Conservation (phyloP, 2,797 vertebrate species). For the Triplophysa bombifrons region DNA sequence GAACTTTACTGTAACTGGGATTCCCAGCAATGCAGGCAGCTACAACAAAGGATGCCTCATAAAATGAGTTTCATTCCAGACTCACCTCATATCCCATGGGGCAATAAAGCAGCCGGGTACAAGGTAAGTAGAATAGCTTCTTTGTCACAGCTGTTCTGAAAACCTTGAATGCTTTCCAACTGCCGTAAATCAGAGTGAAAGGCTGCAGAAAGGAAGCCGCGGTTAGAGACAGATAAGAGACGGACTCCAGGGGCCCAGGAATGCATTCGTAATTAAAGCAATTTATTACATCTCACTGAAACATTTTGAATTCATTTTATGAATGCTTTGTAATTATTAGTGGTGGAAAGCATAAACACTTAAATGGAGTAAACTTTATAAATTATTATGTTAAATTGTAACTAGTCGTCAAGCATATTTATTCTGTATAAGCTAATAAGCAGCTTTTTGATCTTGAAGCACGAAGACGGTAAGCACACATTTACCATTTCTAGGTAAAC, state of each 20-base stretch:
- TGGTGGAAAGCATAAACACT: background rate
- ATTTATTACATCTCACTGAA: constrained; percentile 52
- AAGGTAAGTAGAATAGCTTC: constrained; percentile 53
- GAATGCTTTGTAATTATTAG: constrained; percentile 11
- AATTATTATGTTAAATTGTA: background rate
- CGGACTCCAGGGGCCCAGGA: constrained; percentile 48
- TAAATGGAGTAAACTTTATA: background rate
- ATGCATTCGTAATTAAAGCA: constrained; percentile 57
- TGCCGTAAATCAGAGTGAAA: constrained; percentile 54
- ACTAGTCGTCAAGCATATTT: too few relatives aligned
- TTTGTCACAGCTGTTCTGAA: constrained; percentile 53
- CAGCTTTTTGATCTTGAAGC: too few relatives aligned
- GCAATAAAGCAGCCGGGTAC: constrained; percentile 46
- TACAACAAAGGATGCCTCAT: constrained; percentile 43
- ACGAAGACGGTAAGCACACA: too few relatives aligned
- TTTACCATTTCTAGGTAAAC: too few relatives aligned
- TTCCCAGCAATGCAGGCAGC: constrained; percentile 25
- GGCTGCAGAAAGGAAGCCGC: constrained; percentile 49
- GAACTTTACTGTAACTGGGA: constrained; percentile 26
- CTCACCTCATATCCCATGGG: constrained; percentile 51
- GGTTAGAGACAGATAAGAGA: constrained; percentile 53
- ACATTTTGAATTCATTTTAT: constrained; percentile 37
- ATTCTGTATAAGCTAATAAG: too few relatives aligned
- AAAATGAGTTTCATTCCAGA: constrained; percentile 46
- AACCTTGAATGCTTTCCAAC: constrained; percentile 45